Evolutionary conservation across 2,888 invertebrate genomes (phyloP), one percentile per base, ranked within the genome.

Genomic region (Eucriotettix oculatus): DNA sequence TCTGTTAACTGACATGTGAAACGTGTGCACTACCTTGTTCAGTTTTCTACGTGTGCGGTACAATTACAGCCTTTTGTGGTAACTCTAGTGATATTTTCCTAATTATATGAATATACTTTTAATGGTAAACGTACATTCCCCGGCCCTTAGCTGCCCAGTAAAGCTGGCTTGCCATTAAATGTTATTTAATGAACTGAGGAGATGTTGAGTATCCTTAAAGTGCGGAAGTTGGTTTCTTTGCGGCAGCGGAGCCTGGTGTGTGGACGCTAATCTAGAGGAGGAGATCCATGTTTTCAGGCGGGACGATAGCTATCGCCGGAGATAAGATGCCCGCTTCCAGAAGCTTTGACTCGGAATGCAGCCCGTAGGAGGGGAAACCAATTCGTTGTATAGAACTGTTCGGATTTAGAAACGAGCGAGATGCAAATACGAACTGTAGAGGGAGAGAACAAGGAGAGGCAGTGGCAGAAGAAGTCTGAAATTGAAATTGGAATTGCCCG

Each of bases 401-500:
- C 58, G 63, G 62, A 60, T 60, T 62, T 60, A 60, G 60, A 62
- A 62, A 57, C 52, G 59, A 57, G 42, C 48, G 40, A 56, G 54
- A 59, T 52, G 42, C 42, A 59, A 58, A 61, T 16, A 52, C 42
- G 16, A 14, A 29, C n/a, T 52, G 58, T 54, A 61, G 44, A 54
- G 42, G 54, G 52, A 57, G 48, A 62, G 56, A 57, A 42, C 41
- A 16, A 12, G 52, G 58, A 58, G 58, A 44, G 61, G 42, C 17
- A 56, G 58, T 42, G 48, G 58, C 43, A 40, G 58, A 52, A 58
- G 59, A 58, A 57, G 60, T 60, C 59, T 60, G 58, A 52, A 57
- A 58, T 61, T 61, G 63, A 63, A 63, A 63, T 61, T 63, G 63
- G 63, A 63, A 63, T 63, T 63, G 63, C 61, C 58, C 59, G 59